A percentile compares a stretch with the other conserved stretches of the same genome.
These are phyloP conservation scores for Grammomys dolichurus DNA, from an alignment of 2,113 vertebrate genomes.

Conservation along the genomic window DNA sequence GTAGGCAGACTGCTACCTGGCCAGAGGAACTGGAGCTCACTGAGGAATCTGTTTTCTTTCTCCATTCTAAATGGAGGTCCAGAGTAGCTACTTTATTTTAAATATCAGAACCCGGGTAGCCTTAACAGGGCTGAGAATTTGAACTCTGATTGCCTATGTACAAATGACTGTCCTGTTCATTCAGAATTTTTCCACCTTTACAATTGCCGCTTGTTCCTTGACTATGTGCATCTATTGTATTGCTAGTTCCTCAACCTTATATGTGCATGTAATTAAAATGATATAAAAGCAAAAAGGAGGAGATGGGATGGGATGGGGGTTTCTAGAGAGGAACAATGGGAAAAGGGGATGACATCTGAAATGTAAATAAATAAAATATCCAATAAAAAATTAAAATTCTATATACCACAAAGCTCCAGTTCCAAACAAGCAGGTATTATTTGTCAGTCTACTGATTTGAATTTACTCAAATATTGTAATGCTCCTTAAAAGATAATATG, in stretches of 20 bases:
- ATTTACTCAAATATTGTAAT: conserved; percentile 15
- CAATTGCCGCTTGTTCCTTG: background rate
- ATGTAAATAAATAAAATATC: too few species aligned
- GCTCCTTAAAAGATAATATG: background rate
- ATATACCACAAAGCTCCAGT: background rate
- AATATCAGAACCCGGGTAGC: background rate
- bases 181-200: background rate
- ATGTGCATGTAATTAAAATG: too few species aligned
- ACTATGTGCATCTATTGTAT: too few species aligned
- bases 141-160: background rate
- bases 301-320: too few species aligned
- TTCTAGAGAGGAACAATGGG: too few species aligned
- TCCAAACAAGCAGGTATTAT: background rate
- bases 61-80: background rate
- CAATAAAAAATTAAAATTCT: background rate
- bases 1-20: background rate
- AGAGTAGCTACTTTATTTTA: background rate
- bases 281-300: too few species aligned
- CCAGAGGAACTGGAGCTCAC: background rate
- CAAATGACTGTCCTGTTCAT: background rate
- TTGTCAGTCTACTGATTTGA: background rate
- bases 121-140: background rate
- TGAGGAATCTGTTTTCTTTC: conserved; percentile 4
- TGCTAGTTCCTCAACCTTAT: too few species aligned
- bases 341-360: too few species aligned